These are phyloP conservation scores for Bungarus multicinctus DNA, from an alignment of 2,113 vertebrate genomes.

Conservation along the genomic window DNA sequence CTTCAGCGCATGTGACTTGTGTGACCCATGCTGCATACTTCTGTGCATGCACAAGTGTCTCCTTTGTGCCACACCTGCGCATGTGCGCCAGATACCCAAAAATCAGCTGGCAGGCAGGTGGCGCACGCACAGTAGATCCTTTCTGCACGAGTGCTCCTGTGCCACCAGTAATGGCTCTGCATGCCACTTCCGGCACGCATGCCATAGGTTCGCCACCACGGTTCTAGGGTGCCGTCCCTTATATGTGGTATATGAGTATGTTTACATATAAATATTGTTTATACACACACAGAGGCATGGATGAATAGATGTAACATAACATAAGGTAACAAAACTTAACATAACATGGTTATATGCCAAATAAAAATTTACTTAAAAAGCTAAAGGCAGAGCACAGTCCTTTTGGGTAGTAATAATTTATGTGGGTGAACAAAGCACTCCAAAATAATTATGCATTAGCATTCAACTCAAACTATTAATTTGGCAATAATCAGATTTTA, in stretches of 20 bases:
- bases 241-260: background rate
- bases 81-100: too few species aligned
- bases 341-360: background rate
- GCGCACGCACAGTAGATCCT: too few species aligned
- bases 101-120: too few species aligned
- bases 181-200: too few species aligned
- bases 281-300: background rate
- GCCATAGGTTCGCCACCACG: too few species aligned
- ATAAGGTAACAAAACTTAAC: background rate
- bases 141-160: too few species aligned
- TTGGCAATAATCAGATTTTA: background rate
- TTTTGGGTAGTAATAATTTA: background rate
- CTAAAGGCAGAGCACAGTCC: background rate
- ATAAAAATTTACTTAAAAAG: background rate
- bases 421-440: background rate
- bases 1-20: too few species aligned
- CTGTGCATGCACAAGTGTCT: too few species aligned
- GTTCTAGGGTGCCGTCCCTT: background rate
- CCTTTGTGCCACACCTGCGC: too few species aligned
- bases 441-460: background rate
- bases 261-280: background rate
- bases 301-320: background rate
- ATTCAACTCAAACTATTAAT: background rate
- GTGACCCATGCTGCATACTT: too few species aligned
- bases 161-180: too few species aligned